phyloP scores from a whole-genome alignment of 2,888 invertebrate genomes.

The Acanthosepion lycidas region DNA sequence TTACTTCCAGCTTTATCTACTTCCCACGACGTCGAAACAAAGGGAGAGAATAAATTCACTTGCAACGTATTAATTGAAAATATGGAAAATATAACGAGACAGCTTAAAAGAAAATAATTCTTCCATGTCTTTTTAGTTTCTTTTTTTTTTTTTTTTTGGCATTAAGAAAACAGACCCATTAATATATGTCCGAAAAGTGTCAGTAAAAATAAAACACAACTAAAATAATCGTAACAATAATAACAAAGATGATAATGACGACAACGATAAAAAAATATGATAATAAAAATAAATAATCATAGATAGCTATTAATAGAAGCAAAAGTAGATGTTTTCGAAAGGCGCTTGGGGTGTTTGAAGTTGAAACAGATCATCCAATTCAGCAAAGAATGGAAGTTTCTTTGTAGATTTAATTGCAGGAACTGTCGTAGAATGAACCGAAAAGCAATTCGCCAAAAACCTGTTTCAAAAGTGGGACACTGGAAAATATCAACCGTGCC shows the following conservation, averaged over 20 bases:
- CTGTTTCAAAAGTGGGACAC: too few relatives aligned
- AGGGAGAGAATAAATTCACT: background rate
- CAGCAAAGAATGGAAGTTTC: too few relatives aligned
- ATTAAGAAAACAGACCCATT: background rate
- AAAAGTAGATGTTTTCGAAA: too few relatives aligned
- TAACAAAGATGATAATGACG: background rate
- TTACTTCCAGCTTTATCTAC: conserved; percentile 9
- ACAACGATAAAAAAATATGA: background rate
- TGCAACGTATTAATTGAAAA: background rate
- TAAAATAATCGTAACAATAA: background rate
- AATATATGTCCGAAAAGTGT: background rate
- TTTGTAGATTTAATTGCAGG: too few relatives aligned
- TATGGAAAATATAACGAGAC: background rate
- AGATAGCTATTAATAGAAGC: too few relatives aligned
- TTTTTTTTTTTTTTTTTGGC: background rate
- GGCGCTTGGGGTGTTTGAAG: too few relatives aligned
- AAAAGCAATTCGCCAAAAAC: too few relatives aligned
- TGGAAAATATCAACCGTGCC: too few relatives aligned
- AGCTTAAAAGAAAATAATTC: conserved; percentile 15
- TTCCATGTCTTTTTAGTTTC: background rate
- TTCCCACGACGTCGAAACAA: background rate
- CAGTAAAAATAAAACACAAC: background rate
- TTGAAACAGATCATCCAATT: too few relatives aligned
- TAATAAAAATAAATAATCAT: background rate
- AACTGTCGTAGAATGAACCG: too few relatives aligned